Evolutionary conservation across 2,797 vertebrate genomes (phyloP).

Genomic region (Lagocephalus sceleratus): DNA sequence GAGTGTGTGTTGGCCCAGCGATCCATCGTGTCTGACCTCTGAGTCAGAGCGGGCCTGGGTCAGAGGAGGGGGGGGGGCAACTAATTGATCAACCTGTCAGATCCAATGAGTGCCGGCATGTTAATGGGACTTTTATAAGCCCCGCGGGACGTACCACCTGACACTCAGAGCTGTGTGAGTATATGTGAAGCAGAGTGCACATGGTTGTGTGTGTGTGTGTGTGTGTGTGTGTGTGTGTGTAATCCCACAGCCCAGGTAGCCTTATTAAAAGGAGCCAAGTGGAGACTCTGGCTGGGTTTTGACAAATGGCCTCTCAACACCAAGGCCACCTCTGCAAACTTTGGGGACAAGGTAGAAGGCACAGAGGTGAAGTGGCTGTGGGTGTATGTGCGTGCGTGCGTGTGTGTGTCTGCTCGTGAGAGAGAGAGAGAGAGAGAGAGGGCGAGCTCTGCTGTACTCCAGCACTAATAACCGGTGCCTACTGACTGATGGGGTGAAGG

Average conservation of each 20-base stretch:
- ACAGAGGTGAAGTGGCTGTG: slow-evolving; percentile 49
- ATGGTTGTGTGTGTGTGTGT: slow-evolving; percentile 16
- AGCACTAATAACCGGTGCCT: slow-evolving; percentile 70
- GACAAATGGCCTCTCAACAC: slow-evolving; percentile 81
- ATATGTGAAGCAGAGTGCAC: slow-evolving; percentile 53
- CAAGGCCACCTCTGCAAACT: slow-evolving; percentile 73
- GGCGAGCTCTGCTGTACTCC: slow-evolving; percentile 32
- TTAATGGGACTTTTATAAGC: slow-evolving; percentile 96
- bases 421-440: slow-evolving; percentile 26
- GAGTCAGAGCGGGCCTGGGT: slow-evolving; percentile 84
- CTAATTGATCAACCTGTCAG: slow-evolving; percentile 98
- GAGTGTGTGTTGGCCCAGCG: slow-evolving; percentile 51
- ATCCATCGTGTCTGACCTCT: slow-evolving; percentile 86
- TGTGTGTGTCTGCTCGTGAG: slow-evolving; percentile 22
- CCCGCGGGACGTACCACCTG: slow-evolving; percentile 80
- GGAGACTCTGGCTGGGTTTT: slow-evolving; percentile 70
- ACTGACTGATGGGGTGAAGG: slow-evolving; percentile 73
- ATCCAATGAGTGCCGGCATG: slow-evolving; percentile 90
- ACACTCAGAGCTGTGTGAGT: slow-evolving; percentile 71
- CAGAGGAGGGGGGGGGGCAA: slow-evolving; percentile 76
- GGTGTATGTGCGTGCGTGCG: slow-evolving; percentile 26
- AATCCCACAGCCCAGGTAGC: slow-evolving; percentile 77
- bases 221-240: slow-evolving; percentile 24
- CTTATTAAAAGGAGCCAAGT: slow-evolving; percentile 88
- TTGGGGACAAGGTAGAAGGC: slow-evolving; percentile 63